Percentiles rank a stretch among this genome's conserved stretches.
Conservation (phyloP, 2,113 vertebrate genomes). For the Myiopsitta monachus region DNA sequence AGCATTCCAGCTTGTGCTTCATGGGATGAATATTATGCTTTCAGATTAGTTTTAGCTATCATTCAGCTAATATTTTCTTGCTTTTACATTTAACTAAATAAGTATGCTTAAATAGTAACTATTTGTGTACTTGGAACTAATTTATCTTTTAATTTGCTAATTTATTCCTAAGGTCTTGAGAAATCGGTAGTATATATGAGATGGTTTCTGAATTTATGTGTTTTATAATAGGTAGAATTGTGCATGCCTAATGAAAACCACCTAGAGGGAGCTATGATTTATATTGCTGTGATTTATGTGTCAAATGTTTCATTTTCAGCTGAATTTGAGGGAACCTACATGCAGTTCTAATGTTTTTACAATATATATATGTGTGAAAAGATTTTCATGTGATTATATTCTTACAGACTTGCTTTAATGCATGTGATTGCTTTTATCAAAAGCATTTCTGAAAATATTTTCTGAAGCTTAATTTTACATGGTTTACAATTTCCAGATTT, state of each 20-base stretch:
- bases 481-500: neutral
- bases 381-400: neutral
- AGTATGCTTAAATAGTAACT: neutral
- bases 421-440: neutral
- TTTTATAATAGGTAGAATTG: conserved; percentile 13
- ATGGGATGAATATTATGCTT: neutral
- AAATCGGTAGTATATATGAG: neutral
- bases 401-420: neutral
- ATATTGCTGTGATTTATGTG: conserved; percentile 34
- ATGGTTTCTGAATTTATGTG: neutral
- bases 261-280: neutral
- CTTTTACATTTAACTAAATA: neutral
- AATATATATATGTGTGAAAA: neutral
- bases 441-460: neutral
- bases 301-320: neutral
- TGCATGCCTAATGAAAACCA: neutral
- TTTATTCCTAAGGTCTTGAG: neutral
- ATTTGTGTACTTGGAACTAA: neutral
- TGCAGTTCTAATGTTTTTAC: neutral
- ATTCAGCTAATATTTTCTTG: neutral
- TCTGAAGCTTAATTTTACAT: neutral
- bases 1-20: neutral
- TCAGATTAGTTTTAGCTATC: neutral
- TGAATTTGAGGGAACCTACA: conserved; percentile 8
- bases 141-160: neutral